A percentile compares a stretch with the other conserved stretches of the same genome.
These are phyloP conservation scores for Thalassaphorura encarpata DNA, from an alignment of 1,140 invertebrate species.

Conservation along the genomic window DNA sequence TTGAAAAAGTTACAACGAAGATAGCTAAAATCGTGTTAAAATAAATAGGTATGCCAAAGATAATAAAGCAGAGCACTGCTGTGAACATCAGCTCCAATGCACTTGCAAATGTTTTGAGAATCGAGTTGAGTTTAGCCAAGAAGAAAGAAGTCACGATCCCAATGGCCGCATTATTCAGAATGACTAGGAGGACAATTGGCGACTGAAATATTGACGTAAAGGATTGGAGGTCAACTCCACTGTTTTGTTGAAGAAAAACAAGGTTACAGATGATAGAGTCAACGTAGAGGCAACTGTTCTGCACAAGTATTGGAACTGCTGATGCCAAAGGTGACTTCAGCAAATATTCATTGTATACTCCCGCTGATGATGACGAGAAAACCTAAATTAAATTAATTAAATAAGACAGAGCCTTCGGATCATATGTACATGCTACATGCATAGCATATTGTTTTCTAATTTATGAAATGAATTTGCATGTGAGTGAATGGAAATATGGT, in stretches of 20 bases:
- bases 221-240: slow-evolving; percentile 52
- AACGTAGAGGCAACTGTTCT: slow-evolving; percentile 93
- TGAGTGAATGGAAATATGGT: too few relatives aligned
- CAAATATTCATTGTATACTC: slow-evolving; percentile 93
- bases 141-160: slow-evolving; percentile 93
- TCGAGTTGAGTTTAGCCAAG: slow-evolving; percentile 84
- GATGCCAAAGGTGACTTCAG: slow-evolving; percentile 68
- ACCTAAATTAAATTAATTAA: slow-evolving; percentile 39
- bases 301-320: slow-evolving; percentile 73
- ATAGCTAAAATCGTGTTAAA: slow-evolving; percentile 73
- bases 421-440: too few relatives aligned
- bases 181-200: slow-evolving; percentile 52
- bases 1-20: slow-evolving; percentile 66
- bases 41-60: slow-evolving; percentile 79
- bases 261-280: slow-evolving; percentile 88
- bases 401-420: too few relatives aligned
- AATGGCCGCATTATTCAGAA: slow-evolving; percentile 79
- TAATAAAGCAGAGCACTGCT: slow-evolving; percentile 74
- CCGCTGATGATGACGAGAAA: slow-evolving; percentile 84
- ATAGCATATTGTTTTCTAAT: too few relatives aligned
- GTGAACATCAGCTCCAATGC: slow-evolving; percentile 86
- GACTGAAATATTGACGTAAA: slow-evolving; percentile 47
- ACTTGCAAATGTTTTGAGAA: slow-evolving; percentile 91
- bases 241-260: slow-evolving; percentile 49
- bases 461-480: too few relatives aligned